Conservation (phyloP, 2,797 vertebrate species). For the Lepilemur ruficaudatus region DNA sequence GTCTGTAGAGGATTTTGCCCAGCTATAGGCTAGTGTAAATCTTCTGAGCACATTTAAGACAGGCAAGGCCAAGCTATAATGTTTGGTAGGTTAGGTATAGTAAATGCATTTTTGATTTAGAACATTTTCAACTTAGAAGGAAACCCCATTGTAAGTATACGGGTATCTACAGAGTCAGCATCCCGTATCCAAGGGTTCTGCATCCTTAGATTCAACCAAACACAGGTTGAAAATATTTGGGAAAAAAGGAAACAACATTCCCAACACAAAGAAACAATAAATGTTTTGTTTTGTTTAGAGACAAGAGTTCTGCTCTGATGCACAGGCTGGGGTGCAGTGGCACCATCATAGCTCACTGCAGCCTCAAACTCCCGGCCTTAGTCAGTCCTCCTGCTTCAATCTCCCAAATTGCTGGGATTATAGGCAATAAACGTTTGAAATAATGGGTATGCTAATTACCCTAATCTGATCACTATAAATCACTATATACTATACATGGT, state of each 20-base stretch:
- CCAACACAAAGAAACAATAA: not conserved
- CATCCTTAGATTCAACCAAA: not conserved
- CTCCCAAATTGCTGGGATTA: not conserved
- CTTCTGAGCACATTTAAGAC: not conserved
- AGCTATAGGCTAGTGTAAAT: not conserved
- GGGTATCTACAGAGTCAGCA: not conserved
- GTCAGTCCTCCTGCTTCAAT: not conserved
- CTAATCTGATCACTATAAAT: not conserved
- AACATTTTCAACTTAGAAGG: not conserved
- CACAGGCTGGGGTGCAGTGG: not conserved
- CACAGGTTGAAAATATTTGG: not conserved
- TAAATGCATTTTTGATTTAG: not conserved
- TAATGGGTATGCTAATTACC: not conserved
- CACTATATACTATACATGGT: not conserved
- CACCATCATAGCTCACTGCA: not conserved
- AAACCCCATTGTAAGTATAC: not conserved
- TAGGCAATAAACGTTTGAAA: not conserved
- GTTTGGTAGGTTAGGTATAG: not conserved
- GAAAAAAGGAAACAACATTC: not conserved
- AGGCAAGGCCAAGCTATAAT: not conserved
- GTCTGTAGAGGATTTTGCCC: not conserved
- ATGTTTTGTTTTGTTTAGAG: not conserved
- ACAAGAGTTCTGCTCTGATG: not conserved
- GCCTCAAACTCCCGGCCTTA: not conserved
- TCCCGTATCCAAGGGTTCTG: not conserved